Evolutionary conservation across 2,888 invertebrate genomes (phyloP), one percentile per base, ranked within the genome.

Genomic region (Scrobipalpa costella): DNA sequence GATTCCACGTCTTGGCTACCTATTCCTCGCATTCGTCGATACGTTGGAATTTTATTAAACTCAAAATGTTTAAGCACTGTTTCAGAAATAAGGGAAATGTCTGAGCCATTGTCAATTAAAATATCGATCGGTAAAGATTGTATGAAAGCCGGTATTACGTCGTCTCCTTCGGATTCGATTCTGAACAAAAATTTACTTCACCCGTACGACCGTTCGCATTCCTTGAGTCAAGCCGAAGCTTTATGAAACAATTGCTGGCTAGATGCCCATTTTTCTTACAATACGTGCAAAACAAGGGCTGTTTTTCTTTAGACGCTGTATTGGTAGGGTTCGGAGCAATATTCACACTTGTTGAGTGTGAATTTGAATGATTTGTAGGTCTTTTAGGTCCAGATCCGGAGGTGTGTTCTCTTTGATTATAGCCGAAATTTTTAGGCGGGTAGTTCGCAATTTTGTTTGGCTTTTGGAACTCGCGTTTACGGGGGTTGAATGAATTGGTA

Each of bases 41-140:
- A 62, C 0, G 64, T 64, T 0, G 69, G 69, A 1, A 57, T 57
- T 17, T 17, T 38, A 15, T 66, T 47, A n/a, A 57, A 67, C 7
- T 44, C 38, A 21, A 72, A 60, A 66, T 68, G 57, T 62, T 68
- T 69, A 0, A 71, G 7, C 8, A 68, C 52, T 0, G 62, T 40
- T 38, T 52, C 44, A 0, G 68, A 68, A 33, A 74, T 73, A 0
- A 74, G 44, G 1, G 73, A 73, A 17, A 71, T 64, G 17, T 61
- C 47, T 2, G 66, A 65, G 0, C 72, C 73, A 7, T 65, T 68
- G 62, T 73, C 73, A 5, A 73, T 68, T 0, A 74, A 57, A 13
- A 72, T 66, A 44, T 73, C 74, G 0, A 69, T 63, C 0, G 73
- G 72, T 7, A 71, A n/a, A 0, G 64, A 66, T 8, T 71, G 62